Conservation (phyloP, 2,113 vertebrate genomes). For the Charina bottae region DNA sequence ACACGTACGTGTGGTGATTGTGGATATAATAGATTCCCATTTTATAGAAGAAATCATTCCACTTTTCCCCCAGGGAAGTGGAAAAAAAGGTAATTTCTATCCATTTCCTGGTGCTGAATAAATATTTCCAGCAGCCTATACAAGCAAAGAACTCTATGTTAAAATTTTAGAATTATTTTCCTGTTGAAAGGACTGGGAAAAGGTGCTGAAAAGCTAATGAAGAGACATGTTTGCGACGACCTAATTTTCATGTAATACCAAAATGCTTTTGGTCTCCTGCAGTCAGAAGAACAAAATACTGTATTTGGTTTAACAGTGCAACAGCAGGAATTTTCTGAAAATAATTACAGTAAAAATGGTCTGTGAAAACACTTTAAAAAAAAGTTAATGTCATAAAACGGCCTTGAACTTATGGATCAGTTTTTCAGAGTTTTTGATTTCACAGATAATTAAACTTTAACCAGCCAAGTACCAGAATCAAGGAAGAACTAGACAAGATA, state of each 20-base stretch:
- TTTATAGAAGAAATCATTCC: no score
- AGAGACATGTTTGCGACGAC: constrained; percentile 32
- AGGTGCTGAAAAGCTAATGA: constrained; percentile 36
- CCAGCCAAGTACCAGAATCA: not conserved
- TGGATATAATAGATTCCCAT: no score
- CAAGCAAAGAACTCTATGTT: constrained; percentile 32
- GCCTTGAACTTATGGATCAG: not conserved
- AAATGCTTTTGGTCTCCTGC: constrained; percentile 35
- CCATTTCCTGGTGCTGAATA: constrained; percentile 41
- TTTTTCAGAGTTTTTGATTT: not conserved
- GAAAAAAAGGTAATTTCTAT: not conserved
- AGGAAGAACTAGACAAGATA: not conserved
- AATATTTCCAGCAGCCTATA: constrained; percentile 39
- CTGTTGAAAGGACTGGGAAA: constrained; percentile 19
- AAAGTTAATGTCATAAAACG: constrained; percentile 16
- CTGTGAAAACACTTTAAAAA: constrained; percentile 25
- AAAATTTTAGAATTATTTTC: constrained; percentile 7
- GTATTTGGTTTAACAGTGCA: constrained; percentile 52
- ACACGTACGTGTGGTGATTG: no score
- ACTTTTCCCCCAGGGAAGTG: no score
- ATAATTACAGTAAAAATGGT: not conserved
- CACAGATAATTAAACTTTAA: not conserved
- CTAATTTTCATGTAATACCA: constrained; percentile 39
- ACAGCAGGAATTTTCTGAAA: constrained; percentile 45
- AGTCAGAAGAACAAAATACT: constrained; percentile 47